Conservation (phyloP, 1,140 invertebrate species). For the Drosophila willistoni region DNA sequence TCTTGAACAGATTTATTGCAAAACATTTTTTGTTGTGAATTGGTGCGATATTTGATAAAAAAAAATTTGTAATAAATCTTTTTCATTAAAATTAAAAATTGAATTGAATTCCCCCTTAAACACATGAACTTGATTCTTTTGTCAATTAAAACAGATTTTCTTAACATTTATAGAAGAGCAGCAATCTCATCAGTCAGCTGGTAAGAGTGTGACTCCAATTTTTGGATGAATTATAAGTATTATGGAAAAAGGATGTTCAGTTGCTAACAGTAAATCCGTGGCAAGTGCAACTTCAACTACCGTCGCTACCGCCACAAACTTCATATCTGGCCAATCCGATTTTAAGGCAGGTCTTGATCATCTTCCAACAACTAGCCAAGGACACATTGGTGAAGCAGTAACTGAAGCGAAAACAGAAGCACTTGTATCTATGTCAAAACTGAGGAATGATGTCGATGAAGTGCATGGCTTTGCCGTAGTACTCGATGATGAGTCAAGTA, state of each 20-base stretch:
- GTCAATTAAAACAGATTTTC: slow-evolving; percentile 1
- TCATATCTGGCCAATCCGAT: slow-evolving; percentile 23
- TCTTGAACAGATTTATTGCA: no score
- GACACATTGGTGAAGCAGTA: slow-evolving; percentile 18
- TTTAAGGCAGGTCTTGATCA: neutral
- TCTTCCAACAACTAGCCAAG: slow-evolving; percentile 58
- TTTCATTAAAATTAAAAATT: no score
- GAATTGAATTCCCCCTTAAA: no score
- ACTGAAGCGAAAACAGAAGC: slow-evolving; percentile 27
- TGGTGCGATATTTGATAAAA: no score
- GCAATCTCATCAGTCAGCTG: slow-evolving; percentile 6
- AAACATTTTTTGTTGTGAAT: no score
- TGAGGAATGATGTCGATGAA: slow-evolving; percentile 74
- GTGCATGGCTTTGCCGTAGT: slow-evolving; percentile 76
- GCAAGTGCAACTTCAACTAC: slow-evolving; percentile 46
- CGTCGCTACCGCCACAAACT: slow-evolving; percentile 28
- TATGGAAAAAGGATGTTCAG: slow-evolving; percentile 76
- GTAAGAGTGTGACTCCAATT: slow-evolving; percentile 26
- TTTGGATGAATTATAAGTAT: slow-evolving; percentile 59
- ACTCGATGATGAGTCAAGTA: slow-evolving; percentile 78
- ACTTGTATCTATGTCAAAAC: slow-evolving; percentile 71
- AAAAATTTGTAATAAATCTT: neutral
- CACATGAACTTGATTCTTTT: neutral
- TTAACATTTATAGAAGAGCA: slow-evolving; percentile 39
- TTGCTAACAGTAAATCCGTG: slow-evolving; percentile 57